These are phyloP conservation scores for Whitmania pigra DNA, from an alignment of 1,140 invertebrate genomes.

Conservation along the genomic window DNA sequence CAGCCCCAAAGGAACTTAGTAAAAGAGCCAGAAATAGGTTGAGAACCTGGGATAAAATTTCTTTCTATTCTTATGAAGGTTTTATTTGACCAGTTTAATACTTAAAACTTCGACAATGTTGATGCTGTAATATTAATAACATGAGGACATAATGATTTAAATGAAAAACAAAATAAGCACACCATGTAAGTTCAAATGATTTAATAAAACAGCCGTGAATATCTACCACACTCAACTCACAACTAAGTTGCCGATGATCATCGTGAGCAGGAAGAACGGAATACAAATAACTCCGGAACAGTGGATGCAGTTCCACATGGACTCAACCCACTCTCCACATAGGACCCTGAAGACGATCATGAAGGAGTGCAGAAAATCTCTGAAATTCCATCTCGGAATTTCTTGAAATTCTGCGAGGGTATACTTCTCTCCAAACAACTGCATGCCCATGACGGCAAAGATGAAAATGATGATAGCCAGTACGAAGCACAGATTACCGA, in stretches of 20 bases:
- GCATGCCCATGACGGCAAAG: conserved; percentile 92
- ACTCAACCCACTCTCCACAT: conserved; percentile 92
- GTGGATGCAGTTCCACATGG: conserved; percentile 88
- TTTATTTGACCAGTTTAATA: not conserved
- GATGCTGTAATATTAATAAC: not conserved
- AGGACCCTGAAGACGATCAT: conserved; percentile 90
- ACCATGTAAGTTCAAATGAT: not conserved
- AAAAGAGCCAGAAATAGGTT: conserved; percentile 98
- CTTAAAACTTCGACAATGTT: not conserved
- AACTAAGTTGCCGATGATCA: conserved; percentile 90
- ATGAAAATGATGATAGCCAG: conserved; percentile 93
- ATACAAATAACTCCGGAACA: conserved; percentile 80
- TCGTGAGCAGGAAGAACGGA: conserved; percentile 84
- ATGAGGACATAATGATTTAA: too few relatives aligned
- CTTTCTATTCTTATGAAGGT: not conserved
- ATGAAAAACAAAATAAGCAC: not conserved
- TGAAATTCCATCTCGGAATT: conserved; percentile 69
- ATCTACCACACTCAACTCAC: conserved; percentile 37
- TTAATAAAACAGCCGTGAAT: not conserved
- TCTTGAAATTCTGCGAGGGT: conserved; percentile 29
- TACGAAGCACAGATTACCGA: conserved; percentile 88
- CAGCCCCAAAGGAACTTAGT: conserved; percentile 89
- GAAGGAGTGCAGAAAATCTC: conserved; percentile 90
- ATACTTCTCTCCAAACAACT: conserved; percentile 71
- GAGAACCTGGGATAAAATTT: conserved; percentile 60